A percentile compares a stretch with the other conserved stretches of the same genome.
phyloP scores from a whole-genome alignment of 2,113 vertebrate species.

The Onychostoma macrolepis region DNA sequence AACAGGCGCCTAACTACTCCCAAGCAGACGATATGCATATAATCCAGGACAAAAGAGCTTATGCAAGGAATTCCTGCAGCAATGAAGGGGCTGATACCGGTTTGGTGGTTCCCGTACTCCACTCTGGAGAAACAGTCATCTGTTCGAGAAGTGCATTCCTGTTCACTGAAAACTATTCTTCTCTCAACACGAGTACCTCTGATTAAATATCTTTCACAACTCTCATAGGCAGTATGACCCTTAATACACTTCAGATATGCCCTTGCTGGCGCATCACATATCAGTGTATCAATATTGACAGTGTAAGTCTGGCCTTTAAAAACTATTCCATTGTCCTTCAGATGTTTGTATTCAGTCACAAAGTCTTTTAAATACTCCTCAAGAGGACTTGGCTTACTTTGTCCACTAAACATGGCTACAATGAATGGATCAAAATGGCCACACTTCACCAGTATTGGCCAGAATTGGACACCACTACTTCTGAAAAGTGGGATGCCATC shows the following conservation, averaged over 20 bases:
- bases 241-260: conserved; percentile 52
- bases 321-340: conserved; percentile 40
- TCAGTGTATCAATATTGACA: conserved; percentile 22
- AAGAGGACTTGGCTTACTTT: conserved; percentile 18
- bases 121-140: conserved; percentile 18
- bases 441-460: conserved; percentile 27
- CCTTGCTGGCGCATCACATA: conserved; percentile 47
- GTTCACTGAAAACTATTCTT: conserved; percentile 45
- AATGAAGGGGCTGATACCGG: conserved; percentile 40
- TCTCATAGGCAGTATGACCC: conserved; percentile 44
- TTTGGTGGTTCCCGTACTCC: conserved; percentile 31
- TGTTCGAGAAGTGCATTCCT: background rate
- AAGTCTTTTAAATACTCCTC: conserved; percentile 44
- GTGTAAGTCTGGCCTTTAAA: conserved; percentile 32
- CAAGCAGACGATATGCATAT: no score
- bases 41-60: background rate
- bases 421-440: conserved; percentile 45
- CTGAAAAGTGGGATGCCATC: background rate
- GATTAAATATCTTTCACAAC: conserved; percentile 41
- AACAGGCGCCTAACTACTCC: no score
- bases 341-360: conserved; percentile 36
- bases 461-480: background rate
- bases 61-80: conserved; percentile 42
- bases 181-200: conserved; percentile 32
- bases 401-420: conserved; percentile 42